Conservation (phyloP, 2,113 vertebrate genomes). For the Hepsetus odoe region DNA sequence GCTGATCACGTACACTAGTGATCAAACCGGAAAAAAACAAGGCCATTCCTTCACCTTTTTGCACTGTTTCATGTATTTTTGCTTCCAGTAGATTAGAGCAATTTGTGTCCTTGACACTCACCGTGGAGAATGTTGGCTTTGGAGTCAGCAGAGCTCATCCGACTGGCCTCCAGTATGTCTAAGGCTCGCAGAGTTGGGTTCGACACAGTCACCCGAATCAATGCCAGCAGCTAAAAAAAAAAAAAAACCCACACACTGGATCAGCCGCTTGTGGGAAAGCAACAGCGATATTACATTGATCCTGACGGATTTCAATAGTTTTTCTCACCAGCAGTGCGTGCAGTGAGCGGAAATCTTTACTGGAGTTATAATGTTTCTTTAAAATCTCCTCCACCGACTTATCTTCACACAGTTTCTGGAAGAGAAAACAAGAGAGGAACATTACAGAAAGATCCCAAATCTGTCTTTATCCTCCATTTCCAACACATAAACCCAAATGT, state of each 20-base stretch:
- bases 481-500: background rate
- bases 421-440: background rate
- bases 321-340: conserved; percentile 82
- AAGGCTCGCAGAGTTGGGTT: conserved; percentile 74
- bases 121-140: conserved; percentile 91
- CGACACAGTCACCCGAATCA: conserved; percentile 73
- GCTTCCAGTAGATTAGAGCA: background rate
- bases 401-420: conserved; percentile 82
- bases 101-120: conserved; percentile 58
- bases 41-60: too few species aligned
- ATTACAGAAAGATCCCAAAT: background rate
- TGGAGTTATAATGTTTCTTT: conserved; percentile 81
- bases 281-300: background rate
- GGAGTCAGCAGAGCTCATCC: conserved; percentile 77
- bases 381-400: conserved; percentile 77
- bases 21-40: too few species aligned
- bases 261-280: background rate
- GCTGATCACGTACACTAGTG: too few species aligned
- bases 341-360: conserved; percentile 85
- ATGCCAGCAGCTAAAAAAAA: conserved; percentile 78
- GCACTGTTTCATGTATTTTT: background rate
- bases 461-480: background rate
- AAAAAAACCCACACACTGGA: background rate
- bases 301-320: background rate
- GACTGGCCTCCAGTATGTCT: conserved; percentile 85